Percentiles rank a stretch among this genome's conserved stretches.
Conservation (phyloP, 2,113 vertebrate genomes). For the Gopherus evgoodei region DNA sequence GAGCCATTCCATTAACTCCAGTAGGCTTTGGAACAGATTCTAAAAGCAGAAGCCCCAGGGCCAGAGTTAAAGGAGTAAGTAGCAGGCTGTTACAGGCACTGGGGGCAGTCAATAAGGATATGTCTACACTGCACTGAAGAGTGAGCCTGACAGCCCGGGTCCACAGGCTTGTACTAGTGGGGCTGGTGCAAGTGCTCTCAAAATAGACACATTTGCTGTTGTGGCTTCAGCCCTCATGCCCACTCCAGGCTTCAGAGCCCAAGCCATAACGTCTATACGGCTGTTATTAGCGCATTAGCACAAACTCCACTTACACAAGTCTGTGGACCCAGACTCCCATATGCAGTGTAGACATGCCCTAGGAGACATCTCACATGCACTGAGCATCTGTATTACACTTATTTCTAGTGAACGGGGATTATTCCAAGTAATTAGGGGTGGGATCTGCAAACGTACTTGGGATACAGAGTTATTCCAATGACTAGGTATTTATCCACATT, state of each 20-base stretch:
- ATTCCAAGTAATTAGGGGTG: conserved; percentile 26
- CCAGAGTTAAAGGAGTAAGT: neutral
- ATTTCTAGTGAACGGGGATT: conserved; percentile 31
- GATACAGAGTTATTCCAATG: too few species aligned
- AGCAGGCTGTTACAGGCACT: neutral
- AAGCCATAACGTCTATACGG: neutral
- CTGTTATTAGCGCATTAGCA: neutral
- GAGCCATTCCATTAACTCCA: neutral
- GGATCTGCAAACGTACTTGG: too few species aligned
- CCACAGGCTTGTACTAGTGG: too few species aligned
- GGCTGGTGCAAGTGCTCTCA: too few species aligned
- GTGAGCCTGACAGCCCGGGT: too few species aligned
- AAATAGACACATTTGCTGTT: too few species aligned
- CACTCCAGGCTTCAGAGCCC: neutral
- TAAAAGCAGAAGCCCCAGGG: neutral
- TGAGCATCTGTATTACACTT: neutral
- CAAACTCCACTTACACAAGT: too few species aligned
- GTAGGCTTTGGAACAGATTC: neutral
- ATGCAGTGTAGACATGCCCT: too few species aligned
- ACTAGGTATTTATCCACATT: too few species aligned
- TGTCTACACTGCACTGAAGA: neutral
- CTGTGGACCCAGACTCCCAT: too few species aligned
- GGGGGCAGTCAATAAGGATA: neutral
- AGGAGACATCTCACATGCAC: too few species aligned
- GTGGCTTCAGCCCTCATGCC: neutral